These are phyloP conservation scores for Apomyelois bistriatella DNA, from an alignment of 2,888 invertebrate species.

Conservation along the genomic window DNA sequence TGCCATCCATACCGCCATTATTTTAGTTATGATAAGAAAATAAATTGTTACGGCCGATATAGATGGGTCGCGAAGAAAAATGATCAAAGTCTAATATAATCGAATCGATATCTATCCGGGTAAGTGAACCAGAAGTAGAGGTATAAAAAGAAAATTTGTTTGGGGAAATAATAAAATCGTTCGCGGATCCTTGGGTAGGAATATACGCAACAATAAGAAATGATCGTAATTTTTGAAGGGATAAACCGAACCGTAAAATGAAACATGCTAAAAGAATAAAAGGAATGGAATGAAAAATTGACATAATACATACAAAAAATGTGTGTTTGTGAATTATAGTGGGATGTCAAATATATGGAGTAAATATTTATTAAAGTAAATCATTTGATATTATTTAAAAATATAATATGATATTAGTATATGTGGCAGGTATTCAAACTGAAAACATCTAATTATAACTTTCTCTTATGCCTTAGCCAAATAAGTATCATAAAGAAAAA, in stretches of 20 bases:
- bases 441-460: too few relatives aligned
- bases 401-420: too few relatives aligned
- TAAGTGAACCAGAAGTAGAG: constrained; percentile 20
- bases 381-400: too few relatives aligned
- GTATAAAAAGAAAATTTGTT: constrained; percentile 22
- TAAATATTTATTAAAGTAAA: too few relatives aligned
- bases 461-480: too few relatives aligned
- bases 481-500: too few relatives aligned
- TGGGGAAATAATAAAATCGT: constrained; percentile 22
- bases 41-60: constrained; percentile 12
- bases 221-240: not conserved
- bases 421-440: too few relatives aligned
- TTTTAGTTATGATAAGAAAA: too few relatives aligned
- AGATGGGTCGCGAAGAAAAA: constrained; percentile 39
- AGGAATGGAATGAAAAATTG: not conserved
- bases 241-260: constrained; percentile 7
- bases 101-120: constrained; percentile 9
- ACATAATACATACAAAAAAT: not conserved
- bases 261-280: constrained; percentile 5
- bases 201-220: constrained; percentile 13
- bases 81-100: constrained; percentile 35
- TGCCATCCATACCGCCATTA: too few relatives aligned
- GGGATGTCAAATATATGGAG: too few relatives aligned
- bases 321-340: not conserved
- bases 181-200: constrained; percentile 18